Evolutionary conservation across 2,113 vertebrate species (phyloP).

Genomic region (Zootoca vivipara): DNA sequence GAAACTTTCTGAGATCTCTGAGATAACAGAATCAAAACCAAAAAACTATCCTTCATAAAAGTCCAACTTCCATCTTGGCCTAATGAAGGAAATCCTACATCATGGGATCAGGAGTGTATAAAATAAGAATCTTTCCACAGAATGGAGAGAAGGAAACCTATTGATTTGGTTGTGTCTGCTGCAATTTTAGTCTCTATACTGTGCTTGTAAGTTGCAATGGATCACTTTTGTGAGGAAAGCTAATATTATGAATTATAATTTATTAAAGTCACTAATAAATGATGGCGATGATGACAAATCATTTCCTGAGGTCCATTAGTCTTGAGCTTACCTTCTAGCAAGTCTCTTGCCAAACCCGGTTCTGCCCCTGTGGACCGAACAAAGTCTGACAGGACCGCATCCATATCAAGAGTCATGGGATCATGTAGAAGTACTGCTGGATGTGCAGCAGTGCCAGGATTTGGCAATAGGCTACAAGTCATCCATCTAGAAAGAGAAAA

Average conservation of each 20-base stretch:
- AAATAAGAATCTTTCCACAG: not conserved
- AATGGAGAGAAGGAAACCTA: too few species aligned
- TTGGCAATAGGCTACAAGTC: slow-evolving; percentile 85
- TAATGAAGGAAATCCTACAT: not conserved
- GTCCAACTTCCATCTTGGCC: not conserved
- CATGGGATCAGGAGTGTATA: not conserved
- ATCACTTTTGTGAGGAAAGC: too few species aligned
- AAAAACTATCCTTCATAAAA: not conserved
- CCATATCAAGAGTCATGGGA: slow-evolving; percentile 99
- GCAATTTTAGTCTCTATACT: too few species aligned
- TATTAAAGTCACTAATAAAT: too few species aligned
- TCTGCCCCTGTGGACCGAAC: slow-evolving; percentile 99
- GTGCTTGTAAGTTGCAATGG: too few species aligned
- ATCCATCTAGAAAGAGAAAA: slow-evolving; percentile 84
- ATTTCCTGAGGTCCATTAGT: not conserved
- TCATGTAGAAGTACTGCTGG: slow-evolving; percentile 91
- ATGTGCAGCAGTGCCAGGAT: slow-evolving; percentile 85
- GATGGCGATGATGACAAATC: too few species aligned
- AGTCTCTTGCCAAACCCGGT: slow-evolving; percentile 99
- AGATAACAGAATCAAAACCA: not conserved
- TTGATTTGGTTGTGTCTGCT: too few species aligned
- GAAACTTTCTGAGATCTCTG: not conserved
- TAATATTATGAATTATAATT: too few species aligned
- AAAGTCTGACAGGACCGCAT: slow-evolving; percentile 99
- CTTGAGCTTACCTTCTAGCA: slow-evolving; percentile 94